phyloP scores from a whole-genome alignment of 2,113 vertebrate species.

The Lasiurus cinereus region DNA sequence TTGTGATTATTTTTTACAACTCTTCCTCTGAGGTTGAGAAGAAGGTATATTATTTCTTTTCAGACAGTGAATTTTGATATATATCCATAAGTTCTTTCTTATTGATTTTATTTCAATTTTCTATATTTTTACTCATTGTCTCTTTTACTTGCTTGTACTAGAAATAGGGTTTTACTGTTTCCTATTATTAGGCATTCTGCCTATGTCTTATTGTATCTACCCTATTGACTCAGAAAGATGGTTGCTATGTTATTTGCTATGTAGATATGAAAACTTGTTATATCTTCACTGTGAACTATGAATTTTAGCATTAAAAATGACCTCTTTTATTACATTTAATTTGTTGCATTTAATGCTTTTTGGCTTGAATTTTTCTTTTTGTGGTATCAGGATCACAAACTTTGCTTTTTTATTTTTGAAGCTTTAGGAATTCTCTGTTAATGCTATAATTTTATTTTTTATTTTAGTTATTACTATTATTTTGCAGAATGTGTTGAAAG shows the following conservation, averaged over 20 bases:
- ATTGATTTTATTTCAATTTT: not conserved
- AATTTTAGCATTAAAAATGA: not conserved
- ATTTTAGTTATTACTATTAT: not conserved
- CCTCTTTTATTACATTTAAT: not conserved
- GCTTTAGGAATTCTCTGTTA: not conserved
- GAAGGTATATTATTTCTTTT: not conserved
- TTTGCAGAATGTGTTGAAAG: not conserved
- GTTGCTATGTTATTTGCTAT: not conserved
- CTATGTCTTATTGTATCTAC: not conserved
- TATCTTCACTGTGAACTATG: not conserved
- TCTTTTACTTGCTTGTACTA: not conserved
- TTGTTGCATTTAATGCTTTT: not conserved
- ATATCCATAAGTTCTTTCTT: not conserved
- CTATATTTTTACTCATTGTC: not conserved
- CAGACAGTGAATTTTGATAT: not conserved
- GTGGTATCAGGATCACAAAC: not conserved
- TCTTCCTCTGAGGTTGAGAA: not conserved
- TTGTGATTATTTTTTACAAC: not conserved
- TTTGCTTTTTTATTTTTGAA: conserved; percentile 5
- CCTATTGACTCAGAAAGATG: not conserved
- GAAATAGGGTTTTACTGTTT: not conserved
- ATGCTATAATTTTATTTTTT: not conserved
- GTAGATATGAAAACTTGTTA: not conserved
- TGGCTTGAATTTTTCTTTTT: not conserved
- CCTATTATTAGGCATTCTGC: not conserved